Base-by-base conservation (phyloP, 1,140 invertebrate genomes). In the Gryllus bimaculatus region DNA sequence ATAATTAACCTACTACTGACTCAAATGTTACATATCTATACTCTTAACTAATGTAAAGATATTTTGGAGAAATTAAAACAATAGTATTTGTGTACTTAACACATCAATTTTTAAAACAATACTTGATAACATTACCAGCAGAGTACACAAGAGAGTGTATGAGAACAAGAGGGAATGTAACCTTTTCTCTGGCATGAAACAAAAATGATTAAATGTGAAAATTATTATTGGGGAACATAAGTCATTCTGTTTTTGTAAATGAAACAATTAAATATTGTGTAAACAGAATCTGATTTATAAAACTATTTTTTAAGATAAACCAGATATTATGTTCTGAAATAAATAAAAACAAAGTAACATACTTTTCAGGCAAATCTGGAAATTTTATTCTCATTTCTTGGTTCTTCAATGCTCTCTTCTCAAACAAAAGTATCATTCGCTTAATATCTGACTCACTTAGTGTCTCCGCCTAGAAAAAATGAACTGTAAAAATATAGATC, bases 301-400 rank as follows among this genome's bases (percentile, higher is more conserved):
- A 47, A 47, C n/a, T 48, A 8, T 20, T 54, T 48, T 4, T 47
- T 8, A 48, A 20, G 48, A 15, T 15, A 75, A 10, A 75, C 3
- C 7, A 39, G 74, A 3, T 21, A 3, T 20, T 39, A 39, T 5
- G 5, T 39, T 39, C 1, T 5, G 5, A 39, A 39, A 5, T 39
- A 39, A 39, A 39, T 39, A 5, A 39, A 39, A 73, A 73, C 1
- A 39, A 18, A 75, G 20, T 0, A n/a, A 75, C 78, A 48, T 75
- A 79, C 78, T 79, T 98, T 85, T 98, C 95, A 73, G 98, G 96
- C 82, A 94, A 92, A 86, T 99, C 98, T 6, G 97, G 94, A 88
- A 97, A 99, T 86, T 99, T 99, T 0, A 99, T 98, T 82, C 98
- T 90, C 93, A 98, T 96, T 88, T 99, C 98, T 85, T 98, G 94